Conservation (phyloP, 1,140 invertebrate genomes). For the Cyclargus thomasi region DNA sequence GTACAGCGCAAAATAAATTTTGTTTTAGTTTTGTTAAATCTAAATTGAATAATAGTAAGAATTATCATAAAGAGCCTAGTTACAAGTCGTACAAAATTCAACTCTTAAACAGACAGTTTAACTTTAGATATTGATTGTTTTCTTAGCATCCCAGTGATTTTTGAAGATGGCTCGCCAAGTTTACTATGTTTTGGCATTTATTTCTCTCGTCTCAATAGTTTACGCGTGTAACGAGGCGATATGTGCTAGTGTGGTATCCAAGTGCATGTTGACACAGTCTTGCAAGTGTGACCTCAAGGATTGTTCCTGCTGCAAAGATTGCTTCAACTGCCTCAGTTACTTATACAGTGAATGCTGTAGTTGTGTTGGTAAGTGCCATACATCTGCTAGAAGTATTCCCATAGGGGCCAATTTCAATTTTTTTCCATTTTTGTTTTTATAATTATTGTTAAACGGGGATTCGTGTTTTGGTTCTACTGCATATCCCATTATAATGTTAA, state of each 20-base stretch:
- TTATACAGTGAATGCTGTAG: slow-evolving; percentile 95
- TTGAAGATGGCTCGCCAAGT: slow-evolving; percentile 47
- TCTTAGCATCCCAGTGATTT: background rate
- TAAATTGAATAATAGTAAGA: background rate
- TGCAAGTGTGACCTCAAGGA: slow-evolving; percentile 95
- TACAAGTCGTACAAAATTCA: background rate
- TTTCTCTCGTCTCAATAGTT: slow-evolving; percentile 51
- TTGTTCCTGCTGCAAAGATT: slow-evolving; percentile 95
- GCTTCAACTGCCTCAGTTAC: slow-evolving; percentile 90
- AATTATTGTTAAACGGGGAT: no score
- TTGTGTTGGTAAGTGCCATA: slow-evolving; percentile 87
- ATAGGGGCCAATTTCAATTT: no score
- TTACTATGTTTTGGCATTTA: slow-evolving; percentile 42
- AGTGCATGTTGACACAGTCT: slow-evolving; percentile 95
- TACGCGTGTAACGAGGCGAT: slow-evolving; percentile 89
- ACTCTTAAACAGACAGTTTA: background rate
- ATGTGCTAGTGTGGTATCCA: slow-evolving; percentile 95
- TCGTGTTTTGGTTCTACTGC: no score
- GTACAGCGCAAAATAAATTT: background rate
- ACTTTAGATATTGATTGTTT: background rate
- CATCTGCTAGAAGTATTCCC: no score
- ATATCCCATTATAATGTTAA: no score
- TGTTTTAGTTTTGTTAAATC: background rate
- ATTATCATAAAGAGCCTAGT: background rate
- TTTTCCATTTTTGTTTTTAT: no score